Evolutionary conservation across 1,140 invertebrate genomes (phyloP).

Genomic region (Drosophila insularis): DNA sequence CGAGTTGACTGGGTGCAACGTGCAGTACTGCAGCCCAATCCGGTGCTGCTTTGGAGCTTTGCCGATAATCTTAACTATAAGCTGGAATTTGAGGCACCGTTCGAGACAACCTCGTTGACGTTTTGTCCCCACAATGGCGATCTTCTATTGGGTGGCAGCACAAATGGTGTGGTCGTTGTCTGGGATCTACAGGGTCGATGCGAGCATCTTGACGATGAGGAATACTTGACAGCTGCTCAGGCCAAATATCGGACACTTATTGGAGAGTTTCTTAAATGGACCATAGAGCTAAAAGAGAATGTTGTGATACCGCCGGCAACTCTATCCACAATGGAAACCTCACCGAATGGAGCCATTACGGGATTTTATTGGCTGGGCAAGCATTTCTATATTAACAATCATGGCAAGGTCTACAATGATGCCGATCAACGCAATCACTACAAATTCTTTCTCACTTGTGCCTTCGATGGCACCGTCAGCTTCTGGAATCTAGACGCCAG

Average conservation of each 20-base stretch:
- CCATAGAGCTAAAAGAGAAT: slow-evolving; percentile 85
- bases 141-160: slow-evolving; percentile 87
- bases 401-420: slow-evolving; percentile 84
- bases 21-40: slow-evolving; percentile 84
- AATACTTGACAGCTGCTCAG: slow-evolving; percentile 86
- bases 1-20: slow-evolving; percentile 81
- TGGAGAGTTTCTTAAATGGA: slow-evolving; percentile 87
- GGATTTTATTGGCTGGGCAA: slow-evolving; percentile 87
- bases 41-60: slow-evolving; percentile 89
- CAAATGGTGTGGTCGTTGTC: slow-evolving; percentile 88
- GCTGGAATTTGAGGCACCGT: slow-evolving; percentile 86
- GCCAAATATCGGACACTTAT: slow-evolving; percentile 86
- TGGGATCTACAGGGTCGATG: slow-evolving; percentile 89
- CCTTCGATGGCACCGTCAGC: slow-evolving; percentile 86
- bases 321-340: slow-evolving; percentile 85
- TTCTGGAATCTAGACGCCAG: slow-evolving; percentile 87
- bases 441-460: slow-evolving; percentile 86
- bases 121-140: slow-evolving; percentile 88
- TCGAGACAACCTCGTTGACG: slow-evolving; percentile 86
- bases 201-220: slow-evolving; percentile 85
- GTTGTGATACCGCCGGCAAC: slow-evolving; percentile 85
- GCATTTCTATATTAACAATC: slow-evolving; percentile 84
- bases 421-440: slow-evolving; percentile 79
- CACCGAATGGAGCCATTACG: slow-evolving; percentile 86
- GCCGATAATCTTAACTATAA: slow-evolving; percentile 87